Percentiles rank a stretch among this genome's conserved stretches.
These are phyloP conservation scores for Erinaceus europaeus DNA, from an alignment of 2,113 vertebrate genomes.

Conservation along the genomic window DNA sequence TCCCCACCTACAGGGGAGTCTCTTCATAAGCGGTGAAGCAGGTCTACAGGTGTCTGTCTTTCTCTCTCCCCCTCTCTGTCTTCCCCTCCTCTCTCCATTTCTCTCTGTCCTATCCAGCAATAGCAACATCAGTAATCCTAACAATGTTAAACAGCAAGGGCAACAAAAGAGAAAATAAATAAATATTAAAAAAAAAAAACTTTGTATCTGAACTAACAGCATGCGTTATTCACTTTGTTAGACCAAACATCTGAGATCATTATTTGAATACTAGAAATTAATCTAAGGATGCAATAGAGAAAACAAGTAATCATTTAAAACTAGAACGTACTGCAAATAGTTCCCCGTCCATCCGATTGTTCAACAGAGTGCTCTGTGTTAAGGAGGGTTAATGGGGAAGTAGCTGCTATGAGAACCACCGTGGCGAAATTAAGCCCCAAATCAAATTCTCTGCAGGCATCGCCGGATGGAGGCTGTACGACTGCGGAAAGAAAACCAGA, in stretches of 20 bases:
- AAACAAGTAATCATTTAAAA: constrained; percentile 7
- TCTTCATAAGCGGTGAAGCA: no score
- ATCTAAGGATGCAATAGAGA: not conserved
- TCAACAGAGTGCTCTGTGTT: constrained; percentile 17
- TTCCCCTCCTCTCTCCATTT: no score
- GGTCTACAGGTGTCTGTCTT: no score
- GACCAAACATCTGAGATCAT: constrained; percentile 32
- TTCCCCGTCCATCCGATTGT: constrained; percentile 17
- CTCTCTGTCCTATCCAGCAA: no score
- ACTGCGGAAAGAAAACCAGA: constrained; percentile 99
- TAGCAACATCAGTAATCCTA: no score
- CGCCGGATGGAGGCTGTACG: constrained; percentile 98
- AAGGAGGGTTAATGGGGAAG: constrained; percentile 14
- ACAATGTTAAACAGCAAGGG: no score
- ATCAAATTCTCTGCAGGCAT: constrained; percentile 82
- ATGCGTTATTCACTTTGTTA: constrained; percentile 12
- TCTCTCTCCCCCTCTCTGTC: no score
- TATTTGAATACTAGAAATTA: constrained; percentile 36
- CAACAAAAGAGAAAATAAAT: no score
- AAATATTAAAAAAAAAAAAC: no score
- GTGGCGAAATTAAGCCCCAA: constrained; percentile 55
- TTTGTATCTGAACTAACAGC: no score
- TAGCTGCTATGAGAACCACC: not conserved
- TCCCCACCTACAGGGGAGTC: no score
- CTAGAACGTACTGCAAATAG: constrained; percentile 6